Base-by-base conservation (phyloP, 2,113 vertebrate genomes). In the Copsychus sechellarum region DNA sequence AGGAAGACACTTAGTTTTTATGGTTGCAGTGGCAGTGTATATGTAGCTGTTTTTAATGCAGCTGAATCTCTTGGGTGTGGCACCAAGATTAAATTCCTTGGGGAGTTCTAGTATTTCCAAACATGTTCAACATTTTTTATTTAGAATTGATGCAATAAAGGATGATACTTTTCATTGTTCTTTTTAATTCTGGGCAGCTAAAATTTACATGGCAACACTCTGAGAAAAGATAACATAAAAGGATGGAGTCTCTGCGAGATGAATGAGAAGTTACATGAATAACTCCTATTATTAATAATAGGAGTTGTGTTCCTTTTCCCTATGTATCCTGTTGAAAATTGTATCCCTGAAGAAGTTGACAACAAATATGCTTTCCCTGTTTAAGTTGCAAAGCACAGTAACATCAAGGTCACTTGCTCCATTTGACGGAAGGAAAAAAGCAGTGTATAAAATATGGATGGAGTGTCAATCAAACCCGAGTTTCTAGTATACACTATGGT, bases 321-420 rank as follows among this genome's bases (percentile, higher is more conserved):
- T 65, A 7, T 2, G 2, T 51, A 54, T 48, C 73, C 33, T 67
- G 67, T 65, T 88, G 70, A 95, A 93, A 97, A 94, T 47, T 60
- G 58, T 88, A 92, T 94, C 72, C 81, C 89, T 87, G 85, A 97
- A 95, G 94, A 92, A 94, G 96, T 58, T 96, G 93, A 95, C 89
- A 92, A 95, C 91, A 95, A 94, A 95, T 90, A 94, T 57, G 77
- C 76, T 93, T 94, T 93, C 65, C 62, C 50, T 86, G 91, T 95
- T 94, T 96, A 92, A 94, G 91, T 81, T 94, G 92, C 95, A 95
- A 97, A 96, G 90, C 82, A 70, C 42, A 92, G 86, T 74, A 96
- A 94, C 88, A 97, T 97, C 96, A 97, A 97, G 96, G 95, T 97
- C 88, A 96, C 94, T 97, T 97, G 88, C 94, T 97, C 84, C 81